Evolutionary conservation across 1,140 invertebrate genomes (phyloP).

Genomic region (Asbolus verrucosus): DNA sequence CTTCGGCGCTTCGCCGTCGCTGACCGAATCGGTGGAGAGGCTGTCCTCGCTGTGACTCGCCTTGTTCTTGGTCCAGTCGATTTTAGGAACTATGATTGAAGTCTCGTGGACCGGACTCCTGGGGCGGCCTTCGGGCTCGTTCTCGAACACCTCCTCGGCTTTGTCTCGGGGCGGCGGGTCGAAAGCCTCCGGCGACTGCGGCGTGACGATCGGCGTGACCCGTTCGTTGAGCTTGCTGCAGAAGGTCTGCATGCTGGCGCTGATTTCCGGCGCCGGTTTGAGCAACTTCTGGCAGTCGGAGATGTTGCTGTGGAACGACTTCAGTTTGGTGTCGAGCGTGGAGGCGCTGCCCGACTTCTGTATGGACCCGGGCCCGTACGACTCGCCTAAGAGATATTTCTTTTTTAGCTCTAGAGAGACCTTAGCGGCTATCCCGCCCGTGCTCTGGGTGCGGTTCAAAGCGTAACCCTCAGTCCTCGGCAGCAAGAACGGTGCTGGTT

Average conservation of each 20-base stretch:
- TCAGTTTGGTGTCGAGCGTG: constrained; percentile 84
- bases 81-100: constrained; percentile 73
- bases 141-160: constrained; percentile 56
- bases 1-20: constrained; percentile 54
- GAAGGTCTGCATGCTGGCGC: constrained; percentile 81
- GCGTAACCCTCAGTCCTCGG: constrained; percentile 78
- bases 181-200: constrained; percentile 46
- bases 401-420: constrained; percentile 87
- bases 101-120: constrained; percentile 73
- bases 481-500: constrained; percentile 62
- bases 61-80: constrained; percentile 70
- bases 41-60: constrained; percentile 69
- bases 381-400: constrained; percentile 80
- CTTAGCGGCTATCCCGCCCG: constrained; percentile 87
- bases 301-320: constrained; percentile 85
- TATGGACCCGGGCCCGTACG: constrained; percentile 72
- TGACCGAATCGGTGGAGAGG: constrained; percentile 71
- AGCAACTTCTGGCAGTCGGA: constrained; percentile 90
- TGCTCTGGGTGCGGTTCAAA: constrained; percentile 84
- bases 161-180: too few species aligned
- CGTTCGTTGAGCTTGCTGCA: constrained; percentile 60
- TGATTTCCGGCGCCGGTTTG: constrained; percentile 82
- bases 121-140: constrained; percentile 68
- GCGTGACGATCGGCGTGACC: constrained; percentile 61
- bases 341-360: constrained; percentile 88